Evolutionary conservation across 2,888 invertebrate genomes (phyloP).

Genomic region (Lapara coniferarum): DNA sequence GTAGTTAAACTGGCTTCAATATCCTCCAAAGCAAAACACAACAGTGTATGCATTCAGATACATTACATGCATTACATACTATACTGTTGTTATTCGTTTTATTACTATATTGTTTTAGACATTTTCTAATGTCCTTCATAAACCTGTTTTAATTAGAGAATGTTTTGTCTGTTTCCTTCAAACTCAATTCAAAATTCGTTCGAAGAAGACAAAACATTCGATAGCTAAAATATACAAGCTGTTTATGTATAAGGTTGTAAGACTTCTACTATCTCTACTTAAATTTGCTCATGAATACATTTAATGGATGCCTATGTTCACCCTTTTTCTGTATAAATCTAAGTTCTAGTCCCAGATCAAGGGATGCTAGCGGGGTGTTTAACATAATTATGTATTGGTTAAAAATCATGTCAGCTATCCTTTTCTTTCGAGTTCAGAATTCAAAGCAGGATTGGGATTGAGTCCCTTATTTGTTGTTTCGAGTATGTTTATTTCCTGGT

Average conservation of each 20-base stretch:
- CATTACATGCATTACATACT: too few relatives aligned
- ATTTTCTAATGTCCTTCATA: too few relatives aligned
- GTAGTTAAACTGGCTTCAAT: too few relatives aligned
- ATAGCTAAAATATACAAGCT: too few relatives aligned
- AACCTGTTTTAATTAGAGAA: too few relatives aligned
- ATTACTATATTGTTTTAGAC: too few relatives aligned
- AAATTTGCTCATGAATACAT: background rate
- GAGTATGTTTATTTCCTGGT: constrained; percentile 4
- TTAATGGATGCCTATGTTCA: background rate
- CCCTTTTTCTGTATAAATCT: background rate
- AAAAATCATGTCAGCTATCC: constrained; percentile 7
- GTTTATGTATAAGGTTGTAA: background rate
- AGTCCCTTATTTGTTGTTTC: constrained; percentile 14
- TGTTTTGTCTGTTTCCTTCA: too few relatives aligned
- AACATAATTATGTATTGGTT: constrained; percentile 22
- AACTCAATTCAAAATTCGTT: too few relatives aligned
- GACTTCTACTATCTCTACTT: background rate
- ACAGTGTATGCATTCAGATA: too few relatives aligned
- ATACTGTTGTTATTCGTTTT: too few relatives aligned
- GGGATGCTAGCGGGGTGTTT: constrained; percentile 5
- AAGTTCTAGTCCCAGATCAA: constrained; percentile 10
- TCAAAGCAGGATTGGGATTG: background rate
- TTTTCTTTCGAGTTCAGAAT: background rate
- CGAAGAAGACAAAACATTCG: too few relatives aligned
- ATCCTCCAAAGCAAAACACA: too few relatives aligned